Percentiles rank a stretch among this genome's conserved stretches.
These are phyloP conservation scores for Potorous gilbertii DNA, from an alignment of 2,797 vertebrate genomes.

Conservation along the genomic window DNA sequence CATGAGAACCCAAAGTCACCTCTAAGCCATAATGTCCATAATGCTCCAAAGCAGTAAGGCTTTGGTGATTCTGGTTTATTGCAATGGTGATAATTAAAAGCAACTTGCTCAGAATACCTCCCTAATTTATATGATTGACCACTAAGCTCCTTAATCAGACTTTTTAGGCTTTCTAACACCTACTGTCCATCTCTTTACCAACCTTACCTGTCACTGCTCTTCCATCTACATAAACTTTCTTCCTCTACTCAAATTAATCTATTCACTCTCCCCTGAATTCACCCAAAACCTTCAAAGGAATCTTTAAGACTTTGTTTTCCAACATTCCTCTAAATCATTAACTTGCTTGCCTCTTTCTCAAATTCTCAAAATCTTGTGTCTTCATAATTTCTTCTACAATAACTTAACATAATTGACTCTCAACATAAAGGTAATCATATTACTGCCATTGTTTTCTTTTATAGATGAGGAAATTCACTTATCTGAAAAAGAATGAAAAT, in stretches of 20 bases:
- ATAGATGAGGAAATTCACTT: neutral
- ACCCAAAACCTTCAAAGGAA: neutral
- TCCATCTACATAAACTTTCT: neutral
- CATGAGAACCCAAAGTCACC: neutral
- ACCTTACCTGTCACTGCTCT: neutral
- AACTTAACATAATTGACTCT: neutral
- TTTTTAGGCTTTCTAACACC: neutral
- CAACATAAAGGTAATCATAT: neutral
- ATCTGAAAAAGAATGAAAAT: neutral
- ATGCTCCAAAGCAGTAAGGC: neutral
- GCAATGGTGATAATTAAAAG: neutral
- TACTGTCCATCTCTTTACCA: neutral
- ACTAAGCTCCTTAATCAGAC: neutral
- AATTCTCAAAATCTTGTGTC: neutral
- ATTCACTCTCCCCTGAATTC: neutral
- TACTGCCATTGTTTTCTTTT: neutral
- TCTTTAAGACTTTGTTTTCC: neutral
- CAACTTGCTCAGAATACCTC: neutral
- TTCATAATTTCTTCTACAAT: neutral
- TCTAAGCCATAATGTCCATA: neutral
- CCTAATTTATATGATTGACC: neutral
- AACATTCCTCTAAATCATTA: neutral
- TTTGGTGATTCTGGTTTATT: neutral
- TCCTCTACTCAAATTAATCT: neutral
- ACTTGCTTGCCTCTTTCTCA: neutral